phyloP scores from a whole-genome alignment of 1,140 invertebrate species.

The Nylanderia fulva region DNA sequence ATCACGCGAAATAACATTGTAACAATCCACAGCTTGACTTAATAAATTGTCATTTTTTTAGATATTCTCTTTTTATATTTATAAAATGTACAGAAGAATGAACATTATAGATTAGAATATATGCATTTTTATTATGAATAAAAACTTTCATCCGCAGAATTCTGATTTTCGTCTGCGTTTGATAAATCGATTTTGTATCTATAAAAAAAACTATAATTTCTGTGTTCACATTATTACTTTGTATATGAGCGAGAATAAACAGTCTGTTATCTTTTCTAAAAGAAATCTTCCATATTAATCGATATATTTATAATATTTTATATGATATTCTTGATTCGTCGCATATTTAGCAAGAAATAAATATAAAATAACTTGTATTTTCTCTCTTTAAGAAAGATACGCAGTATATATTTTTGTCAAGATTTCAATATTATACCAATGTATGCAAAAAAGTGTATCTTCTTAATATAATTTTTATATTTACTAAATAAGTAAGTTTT shows the following conservation, averaged over 20 bases:
- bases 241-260: slow-evolving; percentile 69
- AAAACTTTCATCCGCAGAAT: background rate
- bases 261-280: slow-evolving; percentile 69
- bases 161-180: slow-evolving; percentile 30
- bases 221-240: slow-evolving; percentile 64
- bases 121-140: background rate
- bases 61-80: slow-evolving; percentile 60
- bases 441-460: slow-evolving; percentile 14
- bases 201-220: slow-evolving; percentile 33
- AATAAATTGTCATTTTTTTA: slow-evolving; percentile 66
- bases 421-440: background rate
- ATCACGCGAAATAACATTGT: slow-evolving; percentile 50
- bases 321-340: background rate
- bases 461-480: slow-evolving; percentile 23
- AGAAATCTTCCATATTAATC: slow-evolving; percentile 30
- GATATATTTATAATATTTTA: background rate
- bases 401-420: slow-evolving; percentile 21
- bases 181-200: slow-evolving; percentile 32
- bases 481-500: slow-evolving; percentile 43
- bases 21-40: slow-evolving; percentile 42
- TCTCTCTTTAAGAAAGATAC: slow-evolving; percentile 11
- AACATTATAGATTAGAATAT: slow-evolving; percentile 1
- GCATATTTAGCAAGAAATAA: background rate
- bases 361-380: slow-evolving; percentile 16
- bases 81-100: slow-evolving; percentile 55